A percentile compares a stretch with the other conserved stretches of the same genome.
Evolutionary conservation across 1,140 invertebrate species (phyloP).

Genomic region (Aricia agestis): DNA sequence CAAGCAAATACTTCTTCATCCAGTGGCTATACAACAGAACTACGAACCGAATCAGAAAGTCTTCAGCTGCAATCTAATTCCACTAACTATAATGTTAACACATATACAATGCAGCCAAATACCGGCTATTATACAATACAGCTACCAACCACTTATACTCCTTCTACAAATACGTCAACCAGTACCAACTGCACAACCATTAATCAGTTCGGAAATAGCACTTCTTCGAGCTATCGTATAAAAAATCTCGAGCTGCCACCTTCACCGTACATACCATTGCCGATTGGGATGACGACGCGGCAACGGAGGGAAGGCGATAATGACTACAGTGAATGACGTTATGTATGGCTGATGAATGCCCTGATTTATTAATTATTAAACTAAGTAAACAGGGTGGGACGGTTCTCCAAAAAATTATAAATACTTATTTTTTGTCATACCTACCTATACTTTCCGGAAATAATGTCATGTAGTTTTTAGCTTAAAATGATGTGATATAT

Average conservation of each 20-base stretch:
- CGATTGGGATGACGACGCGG: not conserved
- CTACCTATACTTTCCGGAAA: too few species aligned
- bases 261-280: constrained; percentile 18
- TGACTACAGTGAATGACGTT: not conserved
- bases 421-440: too few species aligned
- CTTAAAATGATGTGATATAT: not conserved
- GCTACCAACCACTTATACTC: not conserved
- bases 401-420: too few species aligned
- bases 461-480: not conserved
- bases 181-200: too few species aligned
- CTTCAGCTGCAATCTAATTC: not conserved
- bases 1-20: not conserved
- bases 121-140: not conserved
- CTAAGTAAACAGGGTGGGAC: too few species aligned
- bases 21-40: not conserved
- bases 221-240: too few species aligned
- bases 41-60: not conserved
- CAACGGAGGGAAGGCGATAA: constrained; percentile 9
- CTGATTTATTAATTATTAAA: not conserved
- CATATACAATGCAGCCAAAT: not conserved
- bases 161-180: not conserved
- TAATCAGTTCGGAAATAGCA: too few species aligned
- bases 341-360: not conserved
- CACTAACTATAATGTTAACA: not conserved
- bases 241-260: constrained; percentile 1